Evolutionary conservation across 2,888 invertebrate species (phyloP), one percentile per base, ranked within the genome.

Genomic region (Chrysolina americana): DNA sequence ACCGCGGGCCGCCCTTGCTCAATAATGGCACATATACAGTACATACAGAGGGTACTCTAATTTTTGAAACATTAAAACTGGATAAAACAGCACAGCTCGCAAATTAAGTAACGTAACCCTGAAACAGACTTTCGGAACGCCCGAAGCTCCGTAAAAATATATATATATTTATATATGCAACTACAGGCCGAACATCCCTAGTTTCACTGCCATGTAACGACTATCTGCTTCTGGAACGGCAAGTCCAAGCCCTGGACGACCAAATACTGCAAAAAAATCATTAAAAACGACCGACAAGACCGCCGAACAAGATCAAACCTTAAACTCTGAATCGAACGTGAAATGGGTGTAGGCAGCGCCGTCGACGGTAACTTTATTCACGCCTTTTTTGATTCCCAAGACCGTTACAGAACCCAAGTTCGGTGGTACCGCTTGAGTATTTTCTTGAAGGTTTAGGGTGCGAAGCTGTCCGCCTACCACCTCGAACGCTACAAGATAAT

Each of bases 401-500:
- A 88, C 79, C 0, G 85, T 86, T 15, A 88, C 81, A 3, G 77
- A 71, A 8, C 85, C 87, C 74, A 88, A 82, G 81, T 87, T 87
- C 0, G 88, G 88, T 3, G 88, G 87, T 66, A 79, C 78, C 72
- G 86, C 86, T 19, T 15, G n/a, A 15, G 81, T 74, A 21, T 85
- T 84, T 83, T 85, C 85, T 71, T 83, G 83, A 17, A 83, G 79
- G n/a, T 83, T 82, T 28, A 83, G 78, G 4, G 81, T 84, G 59
- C 82, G 80, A 28, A 88, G 75, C 50, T 81, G 81, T 11, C 82
- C 82, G 2, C 80, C 79, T 70, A 84, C 80, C 75, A 87, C 69
- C 47, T 83, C 82, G 85, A 92, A 92, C 48, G 89, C 87, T 23
- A 92, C 88, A 79, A 90, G 87, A 66, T 90, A 90, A 87, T 91